A percentile compares a stretch with the other conserved stretches of the same genome.
Conservation (phyloP, 1,140 invertebrate genomes). For the Drosophila punjabiensis region DNA sequence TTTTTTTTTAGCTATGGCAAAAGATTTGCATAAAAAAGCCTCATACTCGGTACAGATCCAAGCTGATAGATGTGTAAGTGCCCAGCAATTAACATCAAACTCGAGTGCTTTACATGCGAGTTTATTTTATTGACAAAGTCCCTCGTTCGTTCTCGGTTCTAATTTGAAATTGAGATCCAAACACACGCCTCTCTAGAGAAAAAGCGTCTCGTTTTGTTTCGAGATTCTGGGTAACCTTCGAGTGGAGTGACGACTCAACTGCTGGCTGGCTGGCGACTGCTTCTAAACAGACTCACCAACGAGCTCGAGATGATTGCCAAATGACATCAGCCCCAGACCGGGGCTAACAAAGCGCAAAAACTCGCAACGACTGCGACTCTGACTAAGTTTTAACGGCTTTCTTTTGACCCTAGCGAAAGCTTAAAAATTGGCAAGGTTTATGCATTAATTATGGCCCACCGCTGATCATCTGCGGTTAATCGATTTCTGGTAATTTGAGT, state of each 20-base stretch:
- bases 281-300: constrained; percentile 51
- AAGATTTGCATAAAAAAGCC: constrained; percentile 40
- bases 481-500: constrained; percentile 45
- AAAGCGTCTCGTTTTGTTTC: constrained; percentile 35
- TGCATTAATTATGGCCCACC: constrained; percentile 31
- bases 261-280: constrained; percentile 50
- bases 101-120: constrained; percentile 31
- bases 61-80: constrained; percentile 31
- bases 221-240: constrained; percentile 71
- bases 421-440: constrained; percentile 35
- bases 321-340: constrained; percentile 76
- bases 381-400: constrained; percentile 49
- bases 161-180: constrained; percentile 55
- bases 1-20: constrained; percentile 27
- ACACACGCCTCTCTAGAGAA: constrained; percentile 52
- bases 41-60: background rate
- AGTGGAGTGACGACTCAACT: constrained; percentile 39
- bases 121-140: constrained; percentile 51
- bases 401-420: constrained; percentile 50
- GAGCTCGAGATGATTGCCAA: constrained; percentile 63
- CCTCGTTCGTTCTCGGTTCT: constrained; percentile 12
- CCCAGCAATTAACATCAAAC: constrained; percentile 65
- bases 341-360: constrained; percentile 53
- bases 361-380: constrained; percentile 15
- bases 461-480: constrained; percentile 46